Percentiles rank a stretch among this genome's conserved stretches.
These are phyloP conservation scores for Saccopteryx bilineata DNA, from an alignment of 2,113 vertebrate genomes.

Conservation along the genomic window DNA sequence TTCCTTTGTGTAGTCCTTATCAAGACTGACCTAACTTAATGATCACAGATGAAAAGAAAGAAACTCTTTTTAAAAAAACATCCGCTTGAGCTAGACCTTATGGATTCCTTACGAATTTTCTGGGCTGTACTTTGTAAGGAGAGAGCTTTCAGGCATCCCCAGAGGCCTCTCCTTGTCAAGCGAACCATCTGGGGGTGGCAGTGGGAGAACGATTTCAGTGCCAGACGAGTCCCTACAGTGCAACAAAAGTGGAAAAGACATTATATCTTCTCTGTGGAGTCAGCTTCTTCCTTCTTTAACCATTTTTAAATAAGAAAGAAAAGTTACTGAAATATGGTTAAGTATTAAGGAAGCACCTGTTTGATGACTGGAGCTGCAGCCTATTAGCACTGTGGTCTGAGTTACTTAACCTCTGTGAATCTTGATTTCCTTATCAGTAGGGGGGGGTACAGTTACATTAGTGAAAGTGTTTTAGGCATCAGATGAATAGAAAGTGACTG, in stretches of 20 bases:
- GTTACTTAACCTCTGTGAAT: background rate
- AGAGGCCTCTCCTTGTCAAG: slow-evolving; percentile 76
- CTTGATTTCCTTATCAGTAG: background rate
- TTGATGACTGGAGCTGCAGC: background rate
- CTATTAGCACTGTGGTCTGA: background rate
- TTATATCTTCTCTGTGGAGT: slow-evolving; percentile 16
- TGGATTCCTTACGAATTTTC: slow-evolving; percentile 64
- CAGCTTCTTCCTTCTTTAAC: slow-evolving; percentile 48
- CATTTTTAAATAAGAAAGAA: slow-evolving; percentile 65
- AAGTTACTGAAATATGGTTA: slow-evolving; percentile 25
- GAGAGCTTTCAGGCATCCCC: slow-evolving; percentile 61
- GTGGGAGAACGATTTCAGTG: slow-evolving; percentile 65
- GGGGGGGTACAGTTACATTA: background rate
- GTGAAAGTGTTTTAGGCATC: slow-evolving; percentile 13
- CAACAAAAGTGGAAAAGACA: slow-evolving; percentile 68
- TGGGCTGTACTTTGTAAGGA: slow-evolving; percentile 35
- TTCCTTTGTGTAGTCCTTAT: background rate
- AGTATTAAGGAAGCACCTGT: slow-evolving; percentile 19
- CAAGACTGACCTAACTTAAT: slow-evolving; percentile 13
- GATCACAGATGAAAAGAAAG: slow-evolving; percentile 27
- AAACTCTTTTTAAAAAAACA: background rate
- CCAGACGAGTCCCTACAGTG: slow-evolving; percentile 75
- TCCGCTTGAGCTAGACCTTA: slow-evolving; percentile 53
- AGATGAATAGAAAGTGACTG: background rate
- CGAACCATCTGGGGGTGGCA: slow-evolving; percentile 81